Conservation (phyloP, 2,888 invertebrate genomes). For the Mactromeris polynyma region DNA sequence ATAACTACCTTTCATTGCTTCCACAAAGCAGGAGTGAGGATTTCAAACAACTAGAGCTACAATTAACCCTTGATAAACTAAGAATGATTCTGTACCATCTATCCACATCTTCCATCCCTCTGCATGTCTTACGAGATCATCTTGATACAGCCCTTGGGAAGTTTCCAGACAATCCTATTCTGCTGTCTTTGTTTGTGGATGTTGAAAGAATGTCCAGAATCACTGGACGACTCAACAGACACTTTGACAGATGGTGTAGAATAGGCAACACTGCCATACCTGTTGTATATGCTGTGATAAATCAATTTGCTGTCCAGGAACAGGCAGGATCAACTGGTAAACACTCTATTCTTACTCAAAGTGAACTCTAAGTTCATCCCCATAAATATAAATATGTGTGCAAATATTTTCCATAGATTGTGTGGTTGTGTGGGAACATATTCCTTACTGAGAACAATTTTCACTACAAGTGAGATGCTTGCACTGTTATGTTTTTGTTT, state of each 20-base stretch:
- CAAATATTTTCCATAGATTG: too few species aligned
- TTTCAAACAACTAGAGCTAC: conserved; percentile 36
- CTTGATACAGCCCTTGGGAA: conserved; percentile 75
- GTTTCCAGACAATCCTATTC: conserved; percentile 78
- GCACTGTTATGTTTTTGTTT: too few species aligned
- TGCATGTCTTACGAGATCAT: conserved; percentile 74
- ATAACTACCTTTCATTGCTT: conserved; percentile 30
- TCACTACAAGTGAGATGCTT: too few species aligned
- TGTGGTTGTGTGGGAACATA: too few species aligned
- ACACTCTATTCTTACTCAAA: not conserved
- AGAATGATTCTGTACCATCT: conserved; percentile 78
- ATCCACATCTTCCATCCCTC: conserved; percentile 69
- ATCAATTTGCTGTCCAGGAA: conserved; percentile 72
- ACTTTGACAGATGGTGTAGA: conserved; percentile 76
- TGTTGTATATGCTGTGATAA: conserved; percentile 73
- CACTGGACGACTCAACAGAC: conserved; percentile 79
- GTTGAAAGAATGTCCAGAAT: conserved; percentile 81
- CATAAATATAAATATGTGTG: too few species aligned
- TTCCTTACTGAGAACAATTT: too few species aligned
- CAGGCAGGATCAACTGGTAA: not conserved
- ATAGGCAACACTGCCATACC: conserved; percentile 62
- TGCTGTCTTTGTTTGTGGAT: conserved; percentile 80
- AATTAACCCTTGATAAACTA: conserved; percentile 67
- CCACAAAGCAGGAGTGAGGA: not conserved
- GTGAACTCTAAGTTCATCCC: too few species aligned